Evolutionary conservation across 2,888 invertebrate genomes (phyloP).

Genomic region (Drosophila imparisetae): DNA sequence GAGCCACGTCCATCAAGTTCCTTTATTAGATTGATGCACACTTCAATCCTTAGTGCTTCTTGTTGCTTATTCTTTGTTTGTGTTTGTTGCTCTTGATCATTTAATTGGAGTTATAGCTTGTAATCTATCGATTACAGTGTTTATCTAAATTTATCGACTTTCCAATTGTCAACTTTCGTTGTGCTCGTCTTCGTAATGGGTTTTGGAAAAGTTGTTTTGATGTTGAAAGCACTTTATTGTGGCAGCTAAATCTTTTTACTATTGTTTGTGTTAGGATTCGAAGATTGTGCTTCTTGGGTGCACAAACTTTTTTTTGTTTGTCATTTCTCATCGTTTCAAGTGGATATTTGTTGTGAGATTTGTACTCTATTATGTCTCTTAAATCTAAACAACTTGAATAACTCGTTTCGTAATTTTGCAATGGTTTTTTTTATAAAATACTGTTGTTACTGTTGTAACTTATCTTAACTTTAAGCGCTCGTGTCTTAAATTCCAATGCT

Average conservation of each 20-base stretch:
- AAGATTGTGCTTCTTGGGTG: background rate
- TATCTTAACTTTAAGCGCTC: background rate
- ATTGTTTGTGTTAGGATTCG: background rate
- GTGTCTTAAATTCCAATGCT: background rate
- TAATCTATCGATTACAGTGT: conserved; percentile 23
- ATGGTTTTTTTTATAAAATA: background rate
- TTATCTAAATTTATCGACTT: conserved; percentile 12
- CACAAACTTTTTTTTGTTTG: background rate
- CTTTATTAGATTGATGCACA: conserved; percentile 30
- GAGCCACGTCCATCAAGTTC: conserved; percentile 33
- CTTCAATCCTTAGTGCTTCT: conserved; percentile 9
- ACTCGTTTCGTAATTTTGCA: background rate
- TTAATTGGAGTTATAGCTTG: conserved; percentile 14
- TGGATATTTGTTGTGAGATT: background rate
- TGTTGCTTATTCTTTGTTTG: conserved; percentile 6
- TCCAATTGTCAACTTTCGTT: background rate
- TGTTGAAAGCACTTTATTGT: background rate
- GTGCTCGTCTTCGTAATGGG: background rate
- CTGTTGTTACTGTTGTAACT: background rate
- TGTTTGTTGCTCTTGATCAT: conserved; percentile 11
- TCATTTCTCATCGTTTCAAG: background rate
- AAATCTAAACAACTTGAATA: background rate
- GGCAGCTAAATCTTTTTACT: background rate
- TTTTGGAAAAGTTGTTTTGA: background rate
- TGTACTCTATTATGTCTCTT: background rate